Conservation (phyloP, 2,113 vertebrate species). For the Chiloscyllium plagiosum region DNA sequence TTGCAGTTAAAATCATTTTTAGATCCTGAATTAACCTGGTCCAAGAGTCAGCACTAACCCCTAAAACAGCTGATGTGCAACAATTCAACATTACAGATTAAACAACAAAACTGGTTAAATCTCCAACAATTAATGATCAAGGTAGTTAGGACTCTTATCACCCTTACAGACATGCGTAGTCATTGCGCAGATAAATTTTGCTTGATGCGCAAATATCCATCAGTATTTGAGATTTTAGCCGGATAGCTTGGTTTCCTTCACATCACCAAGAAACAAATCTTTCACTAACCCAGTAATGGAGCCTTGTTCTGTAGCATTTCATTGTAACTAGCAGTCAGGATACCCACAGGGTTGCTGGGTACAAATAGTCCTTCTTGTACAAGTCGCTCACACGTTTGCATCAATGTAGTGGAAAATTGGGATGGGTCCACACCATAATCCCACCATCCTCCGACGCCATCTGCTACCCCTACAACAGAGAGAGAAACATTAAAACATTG, state of each 20-base stretch:
- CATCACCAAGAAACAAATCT: slow-evolving; percentile 16
- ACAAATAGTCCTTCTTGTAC: slow-evolving; percentile 36
- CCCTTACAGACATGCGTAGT: not conserved
- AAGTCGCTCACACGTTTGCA: slow-evolving; percentile 37
- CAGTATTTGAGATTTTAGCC: not conserved
- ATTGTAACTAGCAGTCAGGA: slow-evolving; percentile 36
- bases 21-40: not conserved
- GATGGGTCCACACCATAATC: slow-evolving; percentile 40
- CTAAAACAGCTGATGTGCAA: not conserved
- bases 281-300: slow-evolving; percentile 36
- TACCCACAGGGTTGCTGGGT: slow-evolving; percentile 37
- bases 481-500: not conserved
- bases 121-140: not conserved
- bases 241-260: not conserved
- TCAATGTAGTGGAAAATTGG: slow-evolving; percentile 31
- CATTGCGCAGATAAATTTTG: not conserved
- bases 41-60: not conserved
- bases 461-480: slow-evolving; percentile 34
- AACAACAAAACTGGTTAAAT: not conserved
- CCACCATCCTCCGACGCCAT: slow-evolving; percentile 38
- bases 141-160: not conserved
- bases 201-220: not conserved
- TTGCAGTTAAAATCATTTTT: not conserved
- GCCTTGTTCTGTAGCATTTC: slow-evolving; percentile 38
- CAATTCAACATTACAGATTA: not conserved